phyloP scores from a whole-genome alignment of 1,140 invertebrate species.

The Neodiprion pinetum region DNA sequence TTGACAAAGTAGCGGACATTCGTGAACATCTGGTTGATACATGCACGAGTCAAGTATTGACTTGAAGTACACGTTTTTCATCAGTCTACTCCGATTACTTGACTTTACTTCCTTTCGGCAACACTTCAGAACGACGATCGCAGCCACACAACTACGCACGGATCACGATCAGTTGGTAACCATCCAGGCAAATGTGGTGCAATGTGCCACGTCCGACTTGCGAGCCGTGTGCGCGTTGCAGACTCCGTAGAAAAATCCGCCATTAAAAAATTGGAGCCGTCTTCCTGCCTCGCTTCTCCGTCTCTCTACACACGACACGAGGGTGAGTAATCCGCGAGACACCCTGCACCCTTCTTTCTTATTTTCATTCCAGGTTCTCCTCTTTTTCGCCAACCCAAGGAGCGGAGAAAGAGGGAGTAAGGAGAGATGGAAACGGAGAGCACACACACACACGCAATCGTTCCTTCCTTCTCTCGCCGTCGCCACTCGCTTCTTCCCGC shows the following conservation, averaged over 20 bases:
- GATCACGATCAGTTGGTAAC: no score
- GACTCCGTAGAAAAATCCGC: slow-evolving; percentile 45
- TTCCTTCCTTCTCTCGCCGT: slow-evolving; percentile 29
- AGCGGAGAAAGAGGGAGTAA: slow-evolving; percentile 8
- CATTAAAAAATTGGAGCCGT: slow-evolving; percentile 50
- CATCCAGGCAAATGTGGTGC: no score
- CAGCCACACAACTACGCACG: no score
- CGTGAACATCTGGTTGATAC: no score
- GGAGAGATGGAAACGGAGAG: neutral
- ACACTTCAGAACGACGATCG: no score
- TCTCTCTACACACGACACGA: slow-evolving; percentile 27
- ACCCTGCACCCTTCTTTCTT: slow-evolving; percentile 39
- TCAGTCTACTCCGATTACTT: no score
- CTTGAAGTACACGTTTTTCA: no score
- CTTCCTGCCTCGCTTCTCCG: slow-evolving; percentile 29
- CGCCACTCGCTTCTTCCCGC: neutral
- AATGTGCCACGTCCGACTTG: neutral
- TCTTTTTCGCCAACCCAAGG: slow-evolving; percentile 35
- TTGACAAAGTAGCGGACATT: no score
- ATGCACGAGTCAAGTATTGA: no score
- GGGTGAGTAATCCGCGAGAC: slow-evolving; percentile 53
- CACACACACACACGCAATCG: neutral
- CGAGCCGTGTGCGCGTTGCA: slow-evolving; percentile 18
- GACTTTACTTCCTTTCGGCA: no score
- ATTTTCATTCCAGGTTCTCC: slow-evolving; percentile 36